These are phyloP conservation scores for Drosophila micromelanica DNA, from an alignment of 1,140 invertebrate genomes.

Conservation along the genomic window DNA sequence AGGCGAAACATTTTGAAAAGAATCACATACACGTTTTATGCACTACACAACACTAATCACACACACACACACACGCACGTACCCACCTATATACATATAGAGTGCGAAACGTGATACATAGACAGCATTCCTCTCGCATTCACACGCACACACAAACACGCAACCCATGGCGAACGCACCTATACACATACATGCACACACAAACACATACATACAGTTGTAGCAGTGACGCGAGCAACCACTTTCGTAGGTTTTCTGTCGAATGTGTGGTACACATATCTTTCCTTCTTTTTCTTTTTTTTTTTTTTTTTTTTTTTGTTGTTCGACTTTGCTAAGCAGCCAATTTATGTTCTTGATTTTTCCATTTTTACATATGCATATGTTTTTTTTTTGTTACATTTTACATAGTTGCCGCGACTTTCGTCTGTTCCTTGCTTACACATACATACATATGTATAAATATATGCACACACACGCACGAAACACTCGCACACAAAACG, in stretches of 20 bases:
- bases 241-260: slow-evolving; percentile 77
- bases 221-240: slow-evolving; percentile 70
- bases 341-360: slow-evolving; percentile 45
- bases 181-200: slow-evolving; percentile 31
- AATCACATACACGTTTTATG: slow-evolving; percentile 61
- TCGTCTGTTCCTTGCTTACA: slow-evolving; percentile 26
- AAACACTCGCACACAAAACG: slow-evolving; percentile 22
- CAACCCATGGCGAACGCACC: slow-evolving; percentile 32
- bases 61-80: slow-evolving; percentile 33
- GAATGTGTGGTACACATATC: slow-evolving; percentile 62
- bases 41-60: slow-evolving; percentile 75
- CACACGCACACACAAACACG: slow-evolving; percentile 33
- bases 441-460: slow-evolving; percentile 19
- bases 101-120: slow-evolving; percentile 72
- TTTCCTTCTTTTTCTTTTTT: slow-evolving; percentile 48
- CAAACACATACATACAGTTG: slow-evolving; percentile 27
- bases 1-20: slow-evolving; percentile 15
- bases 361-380: slow-evolving; percentile 6
- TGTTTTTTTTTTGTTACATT: slow-evolving; percentile 11
- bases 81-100: slow-evolving; percentile 26
- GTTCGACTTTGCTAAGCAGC: slow-evolving; percentile 13
- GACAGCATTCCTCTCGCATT: slow-evolving; percentile 72
- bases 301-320: slow-evolving; percentile 22
- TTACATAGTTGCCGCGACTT: slow-evolving; percentile 27
- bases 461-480: slow-evolving; percentile 15